Evolutionary conservation across 2,797 vertebrate genomes (phyloP).

Genomic region (Myoxocephalus aenaeus): DNA sequence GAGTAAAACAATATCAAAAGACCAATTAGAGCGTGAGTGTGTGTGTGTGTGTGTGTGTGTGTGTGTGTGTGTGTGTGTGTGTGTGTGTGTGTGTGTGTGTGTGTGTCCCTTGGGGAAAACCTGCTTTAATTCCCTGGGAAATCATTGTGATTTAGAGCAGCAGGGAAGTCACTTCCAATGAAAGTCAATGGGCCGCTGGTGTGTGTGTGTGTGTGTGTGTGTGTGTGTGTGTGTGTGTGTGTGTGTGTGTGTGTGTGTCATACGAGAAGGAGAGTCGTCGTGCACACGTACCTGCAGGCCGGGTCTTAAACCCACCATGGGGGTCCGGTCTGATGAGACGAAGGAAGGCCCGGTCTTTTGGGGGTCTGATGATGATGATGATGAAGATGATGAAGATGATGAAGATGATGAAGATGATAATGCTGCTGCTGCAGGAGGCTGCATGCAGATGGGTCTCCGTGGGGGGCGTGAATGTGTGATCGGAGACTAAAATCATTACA

Average conservation of each 20-base stretch:
- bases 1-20: slow-evolving; percentile 1
- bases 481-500: slow-evolving; percentile 87
- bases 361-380: too few species aligned
- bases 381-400: too few species aligned
- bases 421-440: slow-evolving; percentile 55
- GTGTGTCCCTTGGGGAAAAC: slow-evolving; percentile 56
- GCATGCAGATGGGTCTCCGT: slow-evolving; percentile 81
- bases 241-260: background rate
- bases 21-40: slow-evolving; percentile 5
- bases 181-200: slow-evolving; percentile 65
- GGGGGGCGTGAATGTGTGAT: slow-evolving; percentile 81
- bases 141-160: slow-evolving; percentile 75
- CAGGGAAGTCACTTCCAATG: slow-evolving; percentile 76
- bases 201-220: background rate
- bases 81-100: slow-evolving; percentile 48
- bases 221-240: slow-evolving; percentile 1
- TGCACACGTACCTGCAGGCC: background rate
- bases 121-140: slow-evolving; percentile 76
- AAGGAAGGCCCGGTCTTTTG: background rate
- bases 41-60: slow-evolving; percentile 1
- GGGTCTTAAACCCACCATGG: too few species aligned
- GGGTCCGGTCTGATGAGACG: background rate
- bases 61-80: slow-evolving; percentile 44
- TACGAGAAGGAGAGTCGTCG: too few species aligned
- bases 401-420: too few species aligned